Conservation (phyloP, 53 echinoderm and acorn worm species). For the Hippasteria phrygiana region DNA sequence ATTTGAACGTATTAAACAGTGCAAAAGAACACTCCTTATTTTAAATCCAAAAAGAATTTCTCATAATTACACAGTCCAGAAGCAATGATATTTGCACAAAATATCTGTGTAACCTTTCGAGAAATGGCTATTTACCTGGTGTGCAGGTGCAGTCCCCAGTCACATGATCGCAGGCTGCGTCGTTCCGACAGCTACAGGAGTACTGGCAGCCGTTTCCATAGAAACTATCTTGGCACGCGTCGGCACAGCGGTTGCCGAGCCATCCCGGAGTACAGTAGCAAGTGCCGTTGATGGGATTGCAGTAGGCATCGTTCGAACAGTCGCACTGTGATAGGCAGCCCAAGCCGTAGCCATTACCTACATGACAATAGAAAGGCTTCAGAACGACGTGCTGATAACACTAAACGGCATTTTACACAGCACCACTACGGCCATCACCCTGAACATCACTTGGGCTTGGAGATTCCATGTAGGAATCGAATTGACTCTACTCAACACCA, state of each 20-base stretch:
- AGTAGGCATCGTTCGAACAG: slow-evolving; percentile 67
- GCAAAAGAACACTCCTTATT: too few relatives aligned
- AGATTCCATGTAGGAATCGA: too few relatives aligned
- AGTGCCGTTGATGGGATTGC: slow-evolving; percentile 67
- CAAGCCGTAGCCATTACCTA: slow-evolving; percentile 58
- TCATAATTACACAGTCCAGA: too few relatives aligned
- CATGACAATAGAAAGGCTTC: background rate
- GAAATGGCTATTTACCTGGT: slow-evolving; percentile 30
- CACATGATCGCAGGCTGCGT: slow-evolving; percentile 71
- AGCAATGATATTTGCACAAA: too few relatives aligned
- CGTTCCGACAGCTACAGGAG: slow-evolving; percentile 70
- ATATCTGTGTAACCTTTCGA: background rate
- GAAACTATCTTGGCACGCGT: slow-evolving; percentile 37
- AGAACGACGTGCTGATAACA: background rate
- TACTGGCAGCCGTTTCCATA: slow-evolving; percentile 56
- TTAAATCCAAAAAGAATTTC: too few relatives aligned
- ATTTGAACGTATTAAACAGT: too few relatives aligned
- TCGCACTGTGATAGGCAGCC: slow-evolving; percentile 60
- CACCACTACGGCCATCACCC: too few relatives aligned
- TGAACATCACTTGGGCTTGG: too few relatives aligned
- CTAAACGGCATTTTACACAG: background rate
- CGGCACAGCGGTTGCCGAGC: slow-evolving; percentile 62
- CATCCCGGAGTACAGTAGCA: slow-evolving; percentile 78
- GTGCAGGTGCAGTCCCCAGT: slow-evolving; percentile 77
- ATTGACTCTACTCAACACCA: too few relatives aligned